phyloP scores from a whole-genome alignment of 2,797 vertebrate genomes.

The Scarus forsteni region DNA sequence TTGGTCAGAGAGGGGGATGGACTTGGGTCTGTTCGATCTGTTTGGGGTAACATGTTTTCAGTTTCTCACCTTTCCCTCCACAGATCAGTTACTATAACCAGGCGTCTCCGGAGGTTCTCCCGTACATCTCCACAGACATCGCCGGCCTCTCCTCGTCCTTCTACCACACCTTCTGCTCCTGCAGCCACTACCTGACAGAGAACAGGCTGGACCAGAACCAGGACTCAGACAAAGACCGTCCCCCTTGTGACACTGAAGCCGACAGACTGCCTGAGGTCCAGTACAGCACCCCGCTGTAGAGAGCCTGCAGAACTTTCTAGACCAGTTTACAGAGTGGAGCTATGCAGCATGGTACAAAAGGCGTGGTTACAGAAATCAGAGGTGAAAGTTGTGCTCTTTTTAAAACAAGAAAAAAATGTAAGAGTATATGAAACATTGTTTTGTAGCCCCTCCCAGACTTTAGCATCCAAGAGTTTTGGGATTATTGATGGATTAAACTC shows the following conservation, averaged over 20 bases:
- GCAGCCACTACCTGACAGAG: constrained; percentile 86
- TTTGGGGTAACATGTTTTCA: too few species aligned
- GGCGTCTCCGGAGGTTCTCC: constrained; percentile 88
- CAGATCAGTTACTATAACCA: constrained; percentile 96
- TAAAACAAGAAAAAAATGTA: too few species aligned
- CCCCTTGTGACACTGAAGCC: neutral
- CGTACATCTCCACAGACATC: constrained; percentile 92
- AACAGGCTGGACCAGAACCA: constrained; percentile 72
- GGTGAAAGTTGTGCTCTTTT: too few species aligned
- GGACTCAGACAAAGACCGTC: neutral
- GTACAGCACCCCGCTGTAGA: constrained; percentile 43
- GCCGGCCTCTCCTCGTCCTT: constrained; percentile 91
- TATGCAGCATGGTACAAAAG: neutral
- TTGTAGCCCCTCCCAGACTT: too few species aligned
- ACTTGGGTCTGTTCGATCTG: too few species aligned
- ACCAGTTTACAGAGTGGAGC: neutral
- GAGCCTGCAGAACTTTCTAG: neutral
- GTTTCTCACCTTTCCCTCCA: neutral
- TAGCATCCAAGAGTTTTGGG: too few species aligned
- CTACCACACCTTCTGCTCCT: constrained; percentile 87
- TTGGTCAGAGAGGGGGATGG: too few species aligned
- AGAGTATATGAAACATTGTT: too few species aligned
- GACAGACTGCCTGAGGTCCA: constrained; percentile 10
- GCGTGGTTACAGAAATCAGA: too few species aligned
- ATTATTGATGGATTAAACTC: too few species aligned